A percentile compares a stretch with the other conserved stretches of the same genome.
phyloP scores from a whole-genome alignment of 2,888 invertebrate species.

The Drosophila robusta region DNA sequence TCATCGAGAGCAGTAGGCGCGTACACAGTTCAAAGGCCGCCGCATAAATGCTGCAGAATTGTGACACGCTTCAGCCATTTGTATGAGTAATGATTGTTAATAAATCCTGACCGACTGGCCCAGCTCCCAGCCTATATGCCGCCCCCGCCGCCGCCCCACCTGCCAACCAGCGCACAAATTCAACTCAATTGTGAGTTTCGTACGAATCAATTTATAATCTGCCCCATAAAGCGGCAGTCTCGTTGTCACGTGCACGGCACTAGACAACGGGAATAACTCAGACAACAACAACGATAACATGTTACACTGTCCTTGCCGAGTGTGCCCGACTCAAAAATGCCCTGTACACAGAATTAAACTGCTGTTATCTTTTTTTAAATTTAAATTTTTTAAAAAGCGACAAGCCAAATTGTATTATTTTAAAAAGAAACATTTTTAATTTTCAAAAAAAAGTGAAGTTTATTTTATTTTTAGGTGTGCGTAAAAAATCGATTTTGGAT shows the following conservation, averaged over 20 bases:
- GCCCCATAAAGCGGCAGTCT: constrained; percentile 44
- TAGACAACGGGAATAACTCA: constrained; percentile 49
- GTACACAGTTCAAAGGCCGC: constrained; percentile 71
- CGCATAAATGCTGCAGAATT: constrained; percentile 78
- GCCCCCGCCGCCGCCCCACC: constrained; percentile 24
- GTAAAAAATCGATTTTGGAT: too few relatives aligned
- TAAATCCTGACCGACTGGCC: constrained; percentile 64
- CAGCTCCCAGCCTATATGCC: neutral
- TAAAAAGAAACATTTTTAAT: too few relatives aligned
- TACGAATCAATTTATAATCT: constrained; percentile 82
- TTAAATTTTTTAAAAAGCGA: too few relatives aligned
- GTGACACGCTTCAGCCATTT: constrained; percentile 83
- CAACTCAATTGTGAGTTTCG: constrained; percentile 78
- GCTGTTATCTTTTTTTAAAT: too few relatives aligned
- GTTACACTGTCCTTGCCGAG: too few relatives aligned
- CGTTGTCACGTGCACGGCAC: constrained; percentile 71
- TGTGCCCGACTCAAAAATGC: neutral
- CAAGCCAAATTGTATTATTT: too few relatives aligned
- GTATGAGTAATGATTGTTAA: constrained; percentile 82
- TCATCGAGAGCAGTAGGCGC: constrained; percentile 54
- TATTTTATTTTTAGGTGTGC: too few relatives aligned
- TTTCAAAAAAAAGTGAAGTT: too few relatives aligned
- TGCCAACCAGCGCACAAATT: constrained; percentile 63
- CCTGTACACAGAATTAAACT: neutral
- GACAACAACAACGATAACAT: constrained; percentile 24